Base-by-base conservation (phyloP, 1,140 invertebrate species). In the Euborellia annulipes region DNA sequence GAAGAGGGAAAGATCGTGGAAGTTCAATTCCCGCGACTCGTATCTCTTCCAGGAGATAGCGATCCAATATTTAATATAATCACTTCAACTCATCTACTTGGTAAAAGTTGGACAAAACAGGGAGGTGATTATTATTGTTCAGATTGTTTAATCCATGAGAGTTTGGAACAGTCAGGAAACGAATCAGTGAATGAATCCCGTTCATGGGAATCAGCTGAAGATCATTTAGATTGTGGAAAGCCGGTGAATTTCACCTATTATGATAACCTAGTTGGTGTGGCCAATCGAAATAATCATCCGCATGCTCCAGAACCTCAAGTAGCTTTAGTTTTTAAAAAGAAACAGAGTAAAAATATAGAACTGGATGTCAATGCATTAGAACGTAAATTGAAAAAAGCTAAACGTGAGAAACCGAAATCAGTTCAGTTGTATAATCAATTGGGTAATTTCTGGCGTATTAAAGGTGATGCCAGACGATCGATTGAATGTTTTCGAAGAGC, bases 401-500 rank as follows among this genome's bases (percentile, higher is more conserved):
- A 86, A 63, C 71, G 76, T 62, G 84, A 87, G 72, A 87, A 85
- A 68, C 84, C 85, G 49, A 85, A 85, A 55, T 88, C 85, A 39
- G 78, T 85, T 20, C 79, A 86, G 56, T 65, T 87, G 27, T 87
- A 85, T 58, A 87, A 88, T 59, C 83, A 89, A 60, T 88, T 90
- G 57, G 86, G 85, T 3, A 89, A 91, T 62, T 90, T 85, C 57
- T 83, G 78, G 77, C 69, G 85, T 50, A 83, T 87, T 51, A 85
- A 86, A 62, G 85, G 85, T 7, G 78, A 86, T 58, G 82, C 85
- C 6, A 70, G 79, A 55, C 75, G 79, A 55, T 82, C 85, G 0
- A 88, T 90, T 49, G 85, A 90, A 61, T 91, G 85, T 57, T 91
- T 88, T 63, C 70, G 85, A 42, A 71, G 82, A 59, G 84, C 84